Percentiles rank a stretch among this genome's conserved stretches.
phyloP scores from a whole-genome alignment of 1,140 invertebrate genomes.

The Plectrocnemia conspersa region DNA sequence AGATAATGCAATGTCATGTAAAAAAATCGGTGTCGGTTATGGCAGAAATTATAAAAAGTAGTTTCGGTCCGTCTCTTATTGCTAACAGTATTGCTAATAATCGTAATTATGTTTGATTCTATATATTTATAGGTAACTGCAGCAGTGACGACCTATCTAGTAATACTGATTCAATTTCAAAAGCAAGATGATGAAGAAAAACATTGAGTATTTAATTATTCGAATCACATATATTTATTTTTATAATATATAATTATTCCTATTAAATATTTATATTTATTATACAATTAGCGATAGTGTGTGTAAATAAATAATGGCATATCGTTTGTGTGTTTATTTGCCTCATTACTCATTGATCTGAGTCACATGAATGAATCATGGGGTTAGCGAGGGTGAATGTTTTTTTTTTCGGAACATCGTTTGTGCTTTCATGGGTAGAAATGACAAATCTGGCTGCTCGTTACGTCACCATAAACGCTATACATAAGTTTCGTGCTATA shows the following conservation, averaged over 20 bases:
- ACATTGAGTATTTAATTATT: neutral
- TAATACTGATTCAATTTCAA: constrained; percentile 67
- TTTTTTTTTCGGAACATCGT: neutral
- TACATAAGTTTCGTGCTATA: constrained; percentile 2
- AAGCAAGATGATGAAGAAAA: constrained; percentile 44
- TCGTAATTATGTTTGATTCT: constrained; percentile 5
- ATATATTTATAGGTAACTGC: constrained; percentile 57
- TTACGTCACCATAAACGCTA: neutral
- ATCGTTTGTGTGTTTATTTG: neutral
- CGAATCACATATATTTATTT: neutral
- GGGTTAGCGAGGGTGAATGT: neutral
- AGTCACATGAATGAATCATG: neutral
- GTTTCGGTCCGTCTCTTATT: too few species aligned
- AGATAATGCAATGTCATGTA: too few species aligned
- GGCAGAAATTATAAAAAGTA: too few species aligned
- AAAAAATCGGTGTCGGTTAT: too few species aligned
- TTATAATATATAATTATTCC: neutral
- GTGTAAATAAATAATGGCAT: neutral
- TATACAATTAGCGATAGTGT: neutral
- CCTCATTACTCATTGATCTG: neutral
- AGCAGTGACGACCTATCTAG: constrained; percentile 65
- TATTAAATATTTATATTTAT: neutral
- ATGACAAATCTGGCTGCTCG: neutral
- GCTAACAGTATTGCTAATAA: too few species aligned
- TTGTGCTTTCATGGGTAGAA: neutral